These are phyloP conservation scores for Datnioides undecimradiatus DNA, from an alignment of 2,113 vertebrate genomes.

Conservation along the genomic window DNA sequence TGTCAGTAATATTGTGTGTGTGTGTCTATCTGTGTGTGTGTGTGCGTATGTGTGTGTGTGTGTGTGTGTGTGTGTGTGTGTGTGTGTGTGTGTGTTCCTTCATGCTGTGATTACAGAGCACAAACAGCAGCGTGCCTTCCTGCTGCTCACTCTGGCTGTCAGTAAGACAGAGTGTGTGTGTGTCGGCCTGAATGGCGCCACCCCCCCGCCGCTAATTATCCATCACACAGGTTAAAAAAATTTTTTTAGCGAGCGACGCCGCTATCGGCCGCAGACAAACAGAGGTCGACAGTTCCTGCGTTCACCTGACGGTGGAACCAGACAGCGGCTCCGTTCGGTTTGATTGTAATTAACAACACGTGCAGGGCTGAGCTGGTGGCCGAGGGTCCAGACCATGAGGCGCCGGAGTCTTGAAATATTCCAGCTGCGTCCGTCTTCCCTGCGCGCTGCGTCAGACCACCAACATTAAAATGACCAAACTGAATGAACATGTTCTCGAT, in stretches of 20 bases:
- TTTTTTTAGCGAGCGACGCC: background rate
- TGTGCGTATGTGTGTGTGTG: conserved; percentile 20
- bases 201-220: conserved; percentile 54
- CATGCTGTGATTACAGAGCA: conserved; percentile 71
- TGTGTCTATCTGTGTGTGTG: conserved; percentile 34
- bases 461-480: no score
- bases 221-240: conserved; percentile 37
- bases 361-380: no score
- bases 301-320: no score
- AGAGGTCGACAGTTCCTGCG: conserved; percentile 39
- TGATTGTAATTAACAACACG: no score
- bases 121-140: conserved; percentile 40
- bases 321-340: no score
- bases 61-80: conserved; percentile 34
- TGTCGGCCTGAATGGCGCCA: conserved; percentile 30
- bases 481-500: no score
- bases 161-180: conserved; percentile 51
- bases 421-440: no score
- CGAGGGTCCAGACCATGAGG: no score
- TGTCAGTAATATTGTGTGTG: conserved; percentile 12
- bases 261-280: conserved; percentile 17
- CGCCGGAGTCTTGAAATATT: no score
- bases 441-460: no score
- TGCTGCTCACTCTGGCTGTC: conserved; percentile 51
- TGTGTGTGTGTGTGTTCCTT: conserved; percentile 40